Evolutionary conservation across 2,888 invertebrate genomes (phyloP).

Genomic region (Eremobia ochroleuca): DNA sequence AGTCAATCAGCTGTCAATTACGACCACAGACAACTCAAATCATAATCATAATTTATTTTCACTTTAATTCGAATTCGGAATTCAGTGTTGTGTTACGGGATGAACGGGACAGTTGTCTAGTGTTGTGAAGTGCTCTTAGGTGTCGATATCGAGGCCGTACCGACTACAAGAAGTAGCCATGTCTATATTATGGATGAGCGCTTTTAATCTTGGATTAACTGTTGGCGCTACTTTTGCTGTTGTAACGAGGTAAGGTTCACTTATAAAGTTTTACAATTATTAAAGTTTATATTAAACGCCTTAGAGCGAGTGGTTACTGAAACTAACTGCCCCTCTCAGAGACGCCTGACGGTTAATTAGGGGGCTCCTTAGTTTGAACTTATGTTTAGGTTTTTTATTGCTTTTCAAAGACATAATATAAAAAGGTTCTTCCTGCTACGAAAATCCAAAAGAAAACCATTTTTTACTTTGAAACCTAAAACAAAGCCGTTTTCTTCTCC

Average conservation of each 20-base stretch:
- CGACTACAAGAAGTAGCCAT: constrained; percentile 79
- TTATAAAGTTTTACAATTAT: background rate
- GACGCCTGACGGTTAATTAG: too few species aligned
- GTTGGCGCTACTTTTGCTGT: constrained; percentile 92
- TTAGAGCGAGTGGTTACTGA: background rate
- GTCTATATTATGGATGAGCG: constrained; percentile 92
- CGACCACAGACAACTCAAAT: constrained; percentile 20
- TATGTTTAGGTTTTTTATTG: background rate
- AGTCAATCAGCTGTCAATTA: constrained; percentile 30
- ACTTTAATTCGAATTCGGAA: constrained; percentile 47
- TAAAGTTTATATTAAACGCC: background rate
- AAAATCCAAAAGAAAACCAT: background rate
- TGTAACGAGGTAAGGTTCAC: constrained; percentile 89
- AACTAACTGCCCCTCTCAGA: background rate
- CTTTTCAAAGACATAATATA: background rate
- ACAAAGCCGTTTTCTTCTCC: background rate
- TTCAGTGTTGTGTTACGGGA: constrained; percentile 68
- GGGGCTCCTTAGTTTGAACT: too few species aligned
- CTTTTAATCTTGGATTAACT: constrained; percentile 92
- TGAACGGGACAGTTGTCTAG: constrained; percentile 50
- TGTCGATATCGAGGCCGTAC: constrained; percentile 60
- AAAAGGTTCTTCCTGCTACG: background rate
- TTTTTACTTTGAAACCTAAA: background rate
- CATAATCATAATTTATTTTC: background rate
- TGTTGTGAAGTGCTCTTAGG: constrained; percentile 37